phyloP scores from a whole-genome alignment of 2,888 invertebrate genomes.

The Melikaiella ostensackeni region DNA sequence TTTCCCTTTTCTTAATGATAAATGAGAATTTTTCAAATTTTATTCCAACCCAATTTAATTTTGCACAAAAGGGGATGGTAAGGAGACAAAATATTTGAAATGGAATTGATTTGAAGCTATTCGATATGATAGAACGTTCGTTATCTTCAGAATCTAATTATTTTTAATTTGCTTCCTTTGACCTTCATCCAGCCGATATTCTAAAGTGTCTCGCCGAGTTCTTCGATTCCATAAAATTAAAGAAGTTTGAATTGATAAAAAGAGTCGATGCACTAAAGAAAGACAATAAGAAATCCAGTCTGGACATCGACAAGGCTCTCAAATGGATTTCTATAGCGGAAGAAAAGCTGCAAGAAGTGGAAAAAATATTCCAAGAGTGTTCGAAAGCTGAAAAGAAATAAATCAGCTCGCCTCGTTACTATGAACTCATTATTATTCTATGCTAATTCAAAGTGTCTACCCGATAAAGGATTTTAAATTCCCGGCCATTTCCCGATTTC shows the following conservation, averaged over 20 bases:
- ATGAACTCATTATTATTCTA: constrained; percentile 5
- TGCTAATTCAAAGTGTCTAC: too few species aligned
- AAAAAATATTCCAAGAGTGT: constrained; percentile 34
- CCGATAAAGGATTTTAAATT: too few species aligned
- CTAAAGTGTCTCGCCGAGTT: constrained; percentile 20
- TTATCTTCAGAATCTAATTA: constrained; percentile 24
- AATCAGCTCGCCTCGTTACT: not conserved
- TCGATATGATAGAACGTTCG: not conserved
- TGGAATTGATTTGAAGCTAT: not conserved
- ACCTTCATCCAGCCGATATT: constrained; percentile 31
- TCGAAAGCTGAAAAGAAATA: constrained; percentile 9
- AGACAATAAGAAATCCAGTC: not conserved
- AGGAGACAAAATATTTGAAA: not conserved
- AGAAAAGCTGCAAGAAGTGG: constrained; percentile 11
- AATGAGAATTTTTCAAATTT: not conserved
- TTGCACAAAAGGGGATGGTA: not conserved
- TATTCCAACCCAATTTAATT: not conserved
- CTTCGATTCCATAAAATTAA: constrained; percentile 30
- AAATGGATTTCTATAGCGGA: constrained; percentile 24
- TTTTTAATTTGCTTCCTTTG: constrained; percentile 17
- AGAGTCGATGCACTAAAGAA: constrained; percentile 2
- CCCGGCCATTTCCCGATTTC: too few species aligned
- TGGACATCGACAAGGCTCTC: constrained; percentile 8
- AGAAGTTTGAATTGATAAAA: constrained; percentile 16
- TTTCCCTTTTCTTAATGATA: not conserved